Conservation (phyloP, 2,113 vertebrate species). For the Pyrgilauda ruficollis region DNA sequence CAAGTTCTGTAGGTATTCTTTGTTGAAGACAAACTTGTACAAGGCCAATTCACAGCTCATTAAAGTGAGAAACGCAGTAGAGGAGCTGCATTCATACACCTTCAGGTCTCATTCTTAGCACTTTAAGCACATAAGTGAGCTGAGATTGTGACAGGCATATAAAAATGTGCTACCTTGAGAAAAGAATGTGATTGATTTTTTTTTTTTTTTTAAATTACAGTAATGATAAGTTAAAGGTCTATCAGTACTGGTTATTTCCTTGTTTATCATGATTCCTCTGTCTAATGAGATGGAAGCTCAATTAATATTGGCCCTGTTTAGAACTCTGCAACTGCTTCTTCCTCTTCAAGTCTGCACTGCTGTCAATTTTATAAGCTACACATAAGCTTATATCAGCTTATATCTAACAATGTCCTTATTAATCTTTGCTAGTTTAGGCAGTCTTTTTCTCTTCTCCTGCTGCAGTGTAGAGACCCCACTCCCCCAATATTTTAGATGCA, state of each 20-base stretch:
- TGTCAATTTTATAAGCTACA: background rate
- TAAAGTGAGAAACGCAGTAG: background rate
- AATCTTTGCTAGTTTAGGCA: background rate
- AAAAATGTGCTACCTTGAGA: background rate
- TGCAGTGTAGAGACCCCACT: background rate
- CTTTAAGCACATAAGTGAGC: background rate
- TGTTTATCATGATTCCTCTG: background rate
- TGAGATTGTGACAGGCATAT: background rate
- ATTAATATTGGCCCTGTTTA: background rate
- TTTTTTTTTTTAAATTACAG: background rate
- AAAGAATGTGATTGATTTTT: background rate
- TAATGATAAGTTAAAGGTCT: background rate
- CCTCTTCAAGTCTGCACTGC: background rate
- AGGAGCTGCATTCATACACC: background rate
- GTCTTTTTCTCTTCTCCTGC: background rate
- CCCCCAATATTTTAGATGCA: fast-evolving
- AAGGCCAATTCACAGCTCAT: background rate
- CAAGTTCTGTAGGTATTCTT: background rate
- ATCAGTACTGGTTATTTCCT: background rate
- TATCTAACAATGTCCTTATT: background rate
- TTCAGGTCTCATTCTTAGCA: background rate
- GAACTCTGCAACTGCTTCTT: background rate
- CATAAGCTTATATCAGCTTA: background rate
- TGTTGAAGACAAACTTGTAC: background rate
- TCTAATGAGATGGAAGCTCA: background rate